Conservation (phyloP, 2,113 vertebrate species). For the Rhinopomastus cyanomelas region DNA sequence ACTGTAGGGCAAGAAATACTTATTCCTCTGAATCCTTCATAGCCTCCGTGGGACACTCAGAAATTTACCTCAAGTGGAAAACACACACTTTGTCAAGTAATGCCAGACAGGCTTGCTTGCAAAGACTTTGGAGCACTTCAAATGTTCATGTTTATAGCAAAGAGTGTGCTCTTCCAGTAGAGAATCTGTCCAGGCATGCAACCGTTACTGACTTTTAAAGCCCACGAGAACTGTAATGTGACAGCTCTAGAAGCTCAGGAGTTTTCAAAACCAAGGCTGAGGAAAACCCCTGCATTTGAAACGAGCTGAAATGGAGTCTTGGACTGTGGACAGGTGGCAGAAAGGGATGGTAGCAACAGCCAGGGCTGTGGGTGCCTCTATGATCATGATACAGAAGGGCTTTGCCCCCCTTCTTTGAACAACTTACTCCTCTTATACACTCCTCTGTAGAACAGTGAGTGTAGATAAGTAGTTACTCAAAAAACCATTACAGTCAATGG, state of each 20-base stretch:
- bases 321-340: accelerated
- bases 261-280: background rate
- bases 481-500: background rate
- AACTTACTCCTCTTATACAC: background rate
- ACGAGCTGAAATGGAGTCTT: background rate
- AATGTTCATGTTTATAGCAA: slow-evolving; percentile 46
- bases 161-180: slow-evolving; percentile 13
- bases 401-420: too few species aligned
- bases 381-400: too few species aligned
- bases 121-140: slow-evolving; percentile 55
- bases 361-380: too few species aligned
- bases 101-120: slow-evolving; percentile 63
- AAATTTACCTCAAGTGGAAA: slow-evolving; percentile 64
- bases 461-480: background rate
- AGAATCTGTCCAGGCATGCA: slow-evolving; percentile 36
- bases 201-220: slow-evolving; percentile 8
- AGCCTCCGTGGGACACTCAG: slow-evolving; percentile 30
- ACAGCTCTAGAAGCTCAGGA: background rate
- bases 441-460: background rate
- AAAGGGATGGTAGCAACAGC: too few species aligned
- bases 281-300: background rate
- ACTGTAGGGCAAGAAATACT: slow-evolving; percentile 36
- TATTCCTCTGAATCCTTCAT: slow-evolving; percentile 42
- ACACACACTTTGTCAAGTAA: slow-evolving; percentile 28
- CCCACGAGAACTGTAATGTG: background rate